Percentiles rank a stretch among this genome's conserved stretches.
phyloP scores from a whole-genome alignment of 1,140 invertebrate species.

The Antheraea pernyi region DNA sequence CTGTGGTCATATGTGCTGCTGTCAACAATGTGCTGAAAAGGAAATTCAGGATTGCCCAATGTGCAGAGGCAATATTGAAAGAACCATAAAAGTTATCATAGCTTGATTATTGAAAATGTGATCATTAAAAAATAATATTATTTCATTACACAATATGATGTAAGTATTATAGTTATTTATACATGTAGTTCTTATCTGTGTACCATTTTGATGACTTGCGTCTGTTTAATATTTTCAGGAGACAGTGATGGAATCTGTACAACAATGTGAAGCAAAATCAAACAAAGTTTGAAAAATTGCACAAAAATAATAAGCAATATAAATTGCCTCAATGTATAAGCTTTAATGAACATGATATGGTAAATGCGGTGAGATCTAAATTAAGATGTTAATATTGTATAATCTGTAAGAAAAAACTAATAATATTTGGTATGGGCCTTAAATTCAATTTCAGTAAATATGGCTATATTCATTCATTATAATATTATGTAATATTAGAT shows the following conservation, averaged over 20 bases:
- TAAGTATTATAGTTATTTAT: not conserved
- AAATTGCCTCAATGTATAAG: not conserved
- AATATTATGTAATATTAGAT: not conserved
- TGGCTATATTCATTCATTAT: not conserved
- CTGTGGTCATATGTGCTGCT: slow-evolving; percentile 92
- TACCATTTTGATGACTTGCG: not conserved
- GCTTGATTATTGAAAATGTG: slow-evolving; percentile 45
- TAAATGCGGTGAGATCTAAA: not conserved
- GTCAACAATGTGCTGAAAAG: slow-evolving; percentile 82
- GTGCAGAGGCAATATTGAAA: slow-evolving; percentile 85
- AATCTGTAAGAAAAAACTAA: not conserved
- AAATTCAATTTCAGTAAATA: not conserved
- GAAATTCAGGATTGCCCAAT: slow-evolving; percentile 85
- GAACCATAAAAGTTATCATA: slow-evolving; percentile 82
- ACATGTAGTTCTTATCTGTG: no score
- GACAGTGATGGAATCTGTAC: not conserved
- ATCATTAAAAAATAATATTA: no score
- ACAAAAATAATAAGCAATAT: slow-evolving; percentile 4
- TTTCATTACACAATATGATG: not conserved
- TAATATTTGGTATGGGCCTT: not conserved
- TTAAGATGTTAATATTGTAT: not conserved
- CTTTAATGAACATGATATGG: not conserved
- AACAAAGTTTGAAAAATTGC: not conserved
- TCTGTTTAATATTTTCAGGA: not conserved
- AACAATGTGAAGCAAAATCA: not conserved